Conservation (phyloP, 2,113 vertebrate genomes). For the Apus apus region DNA sequence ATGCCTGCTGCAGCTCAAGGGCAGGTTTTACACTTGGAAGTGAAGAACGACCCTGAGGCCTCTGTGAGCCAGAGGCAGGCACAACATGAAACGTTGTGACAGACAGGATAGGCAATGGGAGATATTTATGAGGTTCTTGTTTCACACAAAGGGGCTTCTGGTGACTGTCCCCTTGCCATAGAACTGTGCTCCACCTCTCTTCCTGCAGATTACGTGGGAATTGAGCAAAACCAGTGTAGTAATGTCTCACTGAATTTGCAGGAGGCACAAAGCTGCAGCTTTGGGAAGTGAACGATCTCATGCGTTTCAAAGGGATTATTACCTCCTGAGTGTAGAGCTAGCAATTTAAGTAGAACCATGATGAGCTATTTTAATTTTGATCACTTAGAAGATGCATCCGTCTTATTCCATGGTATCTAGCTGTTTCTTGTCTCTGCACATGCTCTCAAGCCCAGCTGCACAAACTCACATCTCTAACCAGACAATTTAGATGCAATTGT, state of each 20-base stretch:
- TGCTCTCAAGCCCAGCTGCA: not conserved
- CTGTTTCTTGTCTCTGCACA: not conserved
- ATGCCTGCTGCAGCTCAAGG: not conserved
- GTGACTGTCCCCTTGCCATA: not conserved
- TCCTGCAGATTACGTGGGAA: not conserved
- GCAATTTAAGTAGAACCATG: not conserved
- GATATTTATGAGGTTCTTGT: not conserved
- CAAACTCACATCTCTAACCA: not conserved
- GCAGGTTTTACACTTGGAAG: not conserved
- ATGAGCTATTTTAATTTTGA: constrained; percentile 1
- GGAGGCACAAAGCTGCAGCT: not conserved
- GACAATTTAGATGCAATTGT: not conserved
- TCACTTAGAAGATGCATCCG: not conserved
- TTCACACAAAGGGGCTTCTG: not conserved
- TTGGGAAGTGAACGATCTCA: not conserved
- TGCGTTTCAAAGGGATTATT: not conserved
- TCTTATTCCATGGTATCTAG: not conserved
- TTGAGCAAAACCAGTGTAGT: not conserved
- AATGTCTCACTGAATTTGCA: not conserved
- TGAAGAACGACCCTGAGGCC: not conserved
- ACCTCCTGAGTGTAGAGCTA: not conserved
- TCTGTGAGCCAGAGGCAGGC: not conserved
- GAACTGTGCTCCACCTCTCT: not conserved
- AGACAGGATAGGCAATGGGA: not conserved
- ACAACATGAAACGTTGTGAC: not conserved